Percentiles rank a stretch among this genome's conserved stretches.
phyloP scores from a whole-genome alignment of 2,113 vertebrate species.

The Psophia crepitans region DNA sequence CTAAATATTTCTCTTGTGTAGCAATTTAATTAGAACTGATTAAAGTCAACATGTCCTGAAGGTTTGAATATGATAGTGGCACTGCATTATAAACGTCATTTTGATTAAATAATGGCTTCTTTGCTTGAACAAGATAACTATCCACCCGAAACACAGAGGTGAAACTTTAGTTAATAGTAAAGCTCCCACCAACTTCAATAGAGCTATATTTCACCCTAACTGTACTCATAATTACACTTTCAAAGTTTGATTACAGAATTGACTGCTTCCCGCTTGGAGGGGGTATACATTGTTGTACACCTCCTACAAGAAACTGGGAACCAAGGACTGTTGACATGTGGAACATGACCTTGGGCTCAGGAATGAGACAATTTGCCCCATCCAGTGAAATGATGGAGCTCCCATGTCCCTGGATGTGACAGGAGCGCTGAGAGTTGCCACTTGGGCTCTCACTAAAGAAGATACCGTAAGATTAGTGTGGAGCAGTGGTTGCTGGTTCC shows the following conservation, averaged over 20 bases:
- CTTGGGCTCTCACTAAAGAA: neutral
- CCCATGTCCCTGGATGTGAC: neutral
- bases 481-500: neutral
- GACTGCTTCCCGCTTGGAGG: neutral
- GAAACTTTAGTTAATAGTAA: slow-evolving; percentile 43
- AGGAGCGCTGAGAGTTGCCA: neutral
- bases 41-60: slow-evolving; percentile 21
- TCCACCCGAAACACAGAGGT: neutral
- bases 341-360: neutral
- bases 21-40: slow-evolving; percentile 5
- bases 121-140: slow-evolving; percentile 15
- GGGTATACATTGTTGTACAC: neutral
- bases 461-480: neutral
- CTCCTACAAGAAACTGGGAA: neutral
- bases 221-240: neutral
- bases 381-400: neutral
- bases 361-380: neutral
- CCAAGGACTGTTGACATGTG: neutral
- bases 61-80: neutral
- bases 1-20: slow-evolving; percentile 1
- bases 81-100: neutral
- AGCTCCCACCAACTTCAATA: slow-evolving; percentile 38
- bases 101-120: slow-evolving; percentile 14
- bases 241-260: slow-evolving; percentile 9
- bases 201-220: slow-evolving; percentile 51